These are phyloP conservation scores for Lasioglossum calceatum DNA, from an alignment of 2,888 invertebrate genomes.

Conservation along the genomic window DNA sequence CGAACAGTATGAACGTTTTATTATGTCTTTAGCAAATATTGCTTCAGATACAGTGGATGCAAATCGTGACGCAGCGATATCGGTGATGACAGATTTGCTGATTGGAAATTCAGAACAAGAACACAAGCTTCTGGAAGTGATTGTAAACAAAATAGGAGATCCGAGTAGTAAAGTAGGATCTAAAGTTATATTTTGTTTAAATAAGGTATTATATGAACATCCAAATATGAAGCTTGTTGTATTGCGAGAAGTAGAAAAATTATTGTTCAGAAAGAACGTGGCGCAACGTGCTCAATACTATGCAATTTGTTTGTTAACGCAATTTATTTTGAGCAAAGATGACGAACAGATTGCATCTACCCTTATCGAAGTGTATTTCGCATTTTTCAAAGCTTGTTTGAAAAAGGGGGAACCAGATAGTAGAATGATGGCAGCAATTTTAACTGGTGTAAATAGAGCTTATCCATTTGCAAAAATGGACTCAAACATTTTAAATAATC, in stretches of 20 bases:
- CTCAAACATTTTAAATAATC: conserved; percentile 86
- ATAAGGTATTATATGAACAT: conserved; percentile 92
- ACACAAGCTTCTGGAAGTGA: conserved; percentile 90
- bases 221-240: conserved; percentile 97
- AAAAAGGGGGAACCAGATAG: conserved; percentile 94
- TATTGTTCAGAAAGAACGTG: conserved; percentile 95
- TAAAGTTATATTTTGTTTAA: conserved; percentile 93
- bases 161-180: conserved; percentile 95
- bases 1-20: conserved; percentile 90
- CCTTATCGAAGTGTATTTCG: conserved; percentile 96
- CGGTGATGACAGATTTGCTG: conserved; percentile 90
- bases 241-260: conserved; percentile 94
- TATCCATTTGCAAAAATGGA: conserved; percentile 92
- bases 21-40: conserved; percentile 89
- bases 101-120: conserved; percentile 94
- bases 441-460: conserved; percentile 93
- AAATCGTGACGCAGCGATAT: conserved; percentile 92
- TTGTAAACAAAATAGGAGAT: conserved; percentile 98
- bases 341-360: conserved; percentile 92
- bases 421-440: conserved; percentile 92
- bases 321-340: conserved; percentile 91
- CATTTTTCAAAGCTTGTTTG: conserved; percentile 96
- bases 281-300: conserved; percentile 95
- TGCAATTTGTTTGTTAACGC: conserved; percentile 95
- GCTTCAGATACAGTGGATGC: conserved; percentile 92